phyloP scores from a whole-genome alignment of 2,888 invertebrate species.

The Exephanes ischioxanthus region DNA sequence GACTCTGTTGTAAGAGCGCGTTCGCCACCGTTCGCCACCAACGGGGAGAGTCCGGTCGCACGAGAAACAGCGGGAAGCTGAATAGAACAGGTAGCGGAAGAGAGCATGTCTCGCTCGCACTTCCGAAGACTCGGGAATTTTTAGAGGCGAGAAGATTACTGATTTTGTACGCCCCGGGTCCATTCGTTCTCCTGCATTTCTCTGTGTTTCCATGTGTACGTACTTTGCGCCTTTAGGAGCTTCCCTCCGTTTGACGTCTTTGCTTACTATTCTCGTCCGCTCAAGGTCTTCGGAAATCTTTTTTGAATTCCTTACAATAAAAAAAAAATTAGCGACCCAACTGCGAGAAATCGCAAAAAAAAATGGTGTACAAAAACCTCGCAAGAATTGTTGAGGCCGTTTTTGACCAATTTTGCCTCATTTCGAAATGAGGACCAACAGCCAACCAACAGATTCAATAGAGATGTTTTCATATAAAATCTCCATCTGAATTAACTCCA shows the following conservation, averaged over 20 bases:
- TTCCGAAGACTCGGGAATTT: constrained; percentile 59
- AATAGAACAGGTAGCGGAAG: constrained; percentile 45
- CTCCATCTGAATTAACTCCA: neutral
- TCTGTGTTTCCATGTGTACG: neutral
- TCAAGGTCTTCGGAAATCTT: neutral
- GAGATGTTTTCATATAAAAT: neutral
- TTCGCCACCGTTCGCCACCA: constrained; percentile 33
- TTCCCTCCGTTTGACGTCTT: constrained; percentile 9
- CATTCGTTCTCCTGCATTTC: constrained; percentile 73
- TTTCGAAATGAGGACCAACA: neutral
- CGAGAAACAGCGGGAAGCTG: constrained; percentile 47
- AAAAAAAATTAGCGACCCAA: neutral
- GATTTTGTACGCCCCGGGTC: constrained; percentile 77
- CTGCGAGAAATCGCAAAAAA: neutral
- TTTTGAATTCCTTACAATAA: neutral
- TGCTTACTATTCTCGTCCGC: neutral
- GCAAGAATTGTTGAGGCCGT: too few species aligned
- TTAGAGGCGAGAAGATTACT: constrained; percentile 73
- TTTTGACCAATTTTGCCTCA: neutral
- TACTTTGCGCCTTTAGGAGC: constrained; percentile 7
- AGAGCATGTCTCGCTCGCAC: constrained; percentile 32
- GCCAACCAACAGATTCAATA: neutral
- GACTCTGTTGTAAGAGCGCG: neutral
- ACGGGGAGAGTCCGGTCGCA: constrained; percentile 43
- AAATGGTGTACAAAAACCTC: too few species aligned